These are phyloP conservation scores for Xerus inauris DNA, from an alignment of 2,113 vertebrate genomes.

Conservation along the genomic window DNA sequence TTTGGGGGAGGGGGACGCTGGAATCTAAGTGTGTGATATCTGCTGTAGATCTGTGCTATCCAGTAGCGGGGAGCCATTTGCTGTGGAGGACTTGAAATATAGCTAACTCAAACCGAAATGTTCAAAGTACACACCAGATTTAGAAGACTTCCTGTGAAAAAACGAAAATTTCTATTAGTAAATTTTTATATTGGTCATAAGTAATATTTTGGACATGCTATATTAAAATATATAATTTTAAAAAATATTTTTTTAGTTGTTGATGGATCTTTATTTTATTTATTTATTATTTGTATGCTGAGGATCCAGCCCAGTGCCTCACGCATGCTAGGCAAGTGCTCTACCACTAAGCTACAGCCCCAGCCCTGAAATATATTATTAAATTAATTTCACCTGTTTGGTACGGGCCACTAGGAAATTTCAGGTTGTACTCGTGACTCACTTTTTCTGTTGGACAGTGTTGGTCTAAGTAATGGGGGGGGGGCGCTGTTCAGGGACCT, in stretches of 20 bases:
- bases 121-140: neutral
- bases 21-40: neutral
- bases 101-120: neutral
- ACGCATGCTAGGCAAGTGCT: too few relatives aligned
- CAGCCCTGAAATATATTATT: too few relatives aligned
- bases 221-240: neutral
- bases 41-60: neutral
- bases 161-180: neutral
- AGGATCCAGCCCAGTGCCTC: too few relatives aligned
- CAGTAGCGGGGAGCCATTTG: neutral
- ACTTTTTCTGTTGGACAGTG: neutral
- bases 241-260: too few relatives aligned
- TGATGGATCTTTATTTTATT: too few relatives aligned
- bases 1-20: neutral
- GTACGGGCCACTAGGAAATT: neutral
- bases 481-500: neutral
- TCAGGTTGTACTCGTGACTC: neutral
- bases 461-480: neutral
- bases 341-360: too few relatives aligned
- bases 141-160: neutral
- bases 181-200: neutral
- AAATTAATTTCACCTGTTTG: neutral
- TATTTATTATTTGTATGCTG: too few relatives aligned
- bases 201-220: neutral
- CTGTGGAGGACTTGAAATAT: neutral